Percentiles rank a stretch among this genome's conserved stretches.
Conservation (phyloP, 2,888 invertebrate genomes). For the Acronicta aceris region DNA sequence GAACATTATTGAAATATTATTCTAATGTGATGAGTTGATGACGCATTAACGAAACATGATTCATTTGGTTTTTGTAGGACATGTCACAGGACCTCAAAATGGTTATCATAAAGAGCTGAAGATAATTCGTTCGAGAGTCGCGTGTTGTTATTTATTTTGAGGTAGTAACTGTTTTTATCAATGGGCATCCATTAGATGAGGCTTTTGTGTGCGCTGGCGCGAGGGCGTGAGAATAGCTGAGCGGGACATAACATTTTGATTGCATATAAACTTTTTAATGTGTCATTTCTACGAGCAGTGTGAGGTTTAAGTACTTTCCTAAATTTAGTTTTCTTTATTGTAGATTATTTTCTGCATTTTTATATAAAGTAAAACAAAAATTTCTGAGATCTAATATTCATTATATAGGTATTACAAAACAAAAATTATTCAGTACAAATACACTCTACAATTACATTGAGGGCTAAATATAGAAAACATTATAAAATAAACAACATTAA, state of each 20-base stretch:
- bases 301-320: constrained; percentile 19
- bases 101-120: constrained; percentile 67
- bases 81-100: constrained; percentile 50
- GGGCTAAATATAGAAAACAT: constrained; percentile 11
- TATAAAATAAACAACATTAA: constrained; percentile 22
- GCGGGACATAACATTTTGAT: constrained; percentile 64
- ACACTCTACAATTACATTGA: not conserved
- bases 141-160: constrained; percentile 72
- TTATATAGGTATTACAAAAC: not conserved
- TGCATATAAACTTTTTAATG: constrained; percentile 61
- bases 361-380: not conserved
- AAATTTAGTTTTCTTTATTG: constrained; percentile 13
- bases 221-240: constrained; percentile 67
- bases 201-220: constrained; percentile 63
- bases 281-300: constrained; percentile 40
- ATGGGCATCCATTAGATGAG: constrained; percentile 68
- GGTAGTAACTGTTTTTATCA: constrained; percentile 79
- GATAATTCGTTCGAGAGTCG: constrained; percentile 63
- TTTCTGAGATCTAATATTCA: not conserved
- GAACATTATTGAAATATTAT: constrained; percentile 54
- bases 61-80: constrained; percentile 55
- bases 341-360: not conserved
- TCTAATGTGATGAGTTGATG: constrained; percentile 54
- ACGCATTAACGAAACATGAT: constrained; percentile 55
- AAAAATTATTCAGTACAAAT: not conserved